Evolutionary conservation across 2,888 invertebrate species (phyloP), one percentile per base, ranked within the genome.

Genomic region (Drosophila anceps): DNA sequence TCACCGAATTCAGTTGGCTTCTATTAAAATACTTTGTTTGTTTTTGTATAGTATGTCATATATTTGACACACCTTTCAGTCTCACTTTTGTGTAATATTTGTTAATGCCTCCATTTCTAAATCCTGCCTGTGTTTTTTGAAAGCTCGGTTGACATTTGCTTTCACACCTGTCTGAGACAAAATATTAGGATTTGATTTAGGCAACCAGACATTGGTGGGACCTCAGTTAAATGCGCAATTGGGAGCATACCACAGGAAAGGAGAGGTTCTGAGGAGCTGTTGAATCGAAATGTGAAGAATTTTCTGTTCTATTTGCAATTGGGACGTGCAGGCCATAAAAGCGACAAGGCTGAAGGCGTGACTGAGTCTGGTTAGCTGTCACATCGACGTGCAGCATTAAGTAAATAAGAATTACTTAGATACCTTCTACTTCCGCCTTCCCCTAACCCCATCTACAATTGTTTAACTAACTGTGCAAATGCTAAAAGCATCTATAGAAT

Each of bases 381-480:
- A 65, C 69, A 67, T 62, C 66, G 81, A 70, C 81, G 67, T 76
- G 68, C 57, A 63, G 72, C 77, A 71, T 80, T 78, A 76, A 74
- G 60, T 70, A 87, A 82, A 84, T 78, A 84, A 60, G 63, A 84
- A 82, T 73, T 78, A 69, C 69, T 68, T 61, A 20, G 9, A 24
- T 35, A 24, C 5, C n/a, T 50, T 54, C 7, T 27, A 18, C 27
- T n/a, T 6, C 33, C 24, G 1, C 33, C 12, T 44, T 13, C 13
- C 24, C 18, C 10, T 33, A 41, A 35, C 8, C n/a, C 35, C 31
- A 43, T 33, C 59, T 13, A 31, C 50, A 54, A 33, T 63, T 84
- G 84, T 80, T 84, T 84, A 87, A 84, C 82, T 87, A 84, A 84
- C 83, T 84, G 88, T 79, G 71, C 79, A 82, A 88, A 74, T 68